These are phyloP conservation scores for Peromyscus leucopus DNA, from an alignment of 2,113 vertebrate genomes.

Conservation along the genomic window DNA sequence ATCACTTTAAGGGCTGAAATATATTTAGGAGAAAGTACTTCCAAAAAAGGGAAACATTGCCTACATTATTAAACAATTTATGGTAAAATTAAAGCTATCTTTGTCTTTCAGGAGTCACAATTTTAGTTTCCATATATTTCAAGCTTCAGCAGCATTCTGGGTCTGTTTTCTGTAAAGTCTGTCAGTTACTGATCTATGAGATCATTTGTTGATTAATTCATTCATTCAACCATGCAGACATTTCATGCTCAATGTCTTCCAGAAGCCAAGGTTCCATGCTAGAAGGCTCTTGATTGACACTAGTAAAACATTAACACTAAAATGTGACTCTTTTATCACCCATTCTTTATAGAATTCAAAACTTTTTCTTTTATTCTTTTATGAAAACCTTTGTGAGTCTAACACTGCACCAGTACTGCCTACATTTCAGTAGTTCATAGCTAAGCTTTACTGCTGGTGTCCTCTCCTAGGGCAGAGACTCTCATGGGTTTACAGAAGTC, in stretches of 20 bases:
- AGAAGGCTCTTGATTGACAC: neutral
- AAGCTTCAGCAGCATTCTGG: neutral
- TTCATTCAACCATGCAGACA: neutral
- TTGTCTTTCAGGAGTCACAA: neutral
- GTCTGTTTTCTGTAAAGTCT: neutral
- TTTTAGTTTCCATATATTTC: constrained; percentile 30
- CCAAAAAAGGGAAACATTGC: neutral
- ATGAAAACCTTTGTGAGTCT: neutral
- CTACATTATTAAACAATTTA: neutral
- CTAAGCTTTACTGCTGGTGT: neutral
- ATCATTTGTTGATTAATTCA: neutral
- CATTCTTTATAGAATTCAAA: neutral
- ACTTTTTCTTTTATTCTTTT: constrained; percentile 19
- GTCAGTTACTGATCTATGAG: neutral
- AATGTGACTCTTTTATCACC: neutral
- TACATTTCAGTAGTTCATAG: neutral
- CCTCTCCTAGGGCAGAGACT: too few species aligned
- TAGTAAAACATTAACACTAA: neutral
- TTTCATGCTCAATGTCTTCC: neutral
- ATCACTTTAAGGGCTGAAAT: neutral
- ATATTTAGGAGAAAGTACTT: neutral
- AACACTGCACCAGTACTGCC: neutral
- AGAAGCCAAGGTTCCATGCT: neutral
- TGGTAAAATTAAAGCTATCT: neutral
- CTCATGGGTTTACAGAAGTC: neutral